Base-by-base conservation (phyloP, 2,113 vertebrate genomes). In the Macroglossus sobrinus region DNA sequence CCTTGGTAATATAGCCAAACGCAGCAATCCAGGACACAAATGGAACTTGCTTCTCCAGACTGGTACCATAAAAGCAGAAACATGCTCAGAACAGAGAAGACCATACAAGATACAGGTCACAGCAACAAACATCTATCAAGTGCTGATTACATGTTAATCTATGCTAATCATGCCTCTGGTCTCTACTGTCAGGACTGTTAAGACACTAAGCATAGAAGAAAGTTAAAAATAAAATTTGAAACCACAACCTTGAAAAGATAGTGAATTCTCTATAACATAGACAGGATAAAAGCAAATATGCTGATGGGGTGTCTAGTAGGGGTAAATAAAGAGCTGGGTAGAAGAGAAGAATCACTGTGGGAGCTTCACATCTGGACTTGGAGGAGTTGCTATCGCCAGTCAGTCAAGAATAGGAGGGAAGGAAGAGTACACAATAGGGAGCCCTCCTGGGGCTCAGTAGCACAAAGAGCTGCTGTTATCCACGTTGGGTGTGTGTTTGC, bases 391-490 rank as follows among this genome's bases (percentile, higher is more conserved):
- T 95, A 89, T 97, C 89, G 59, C 82, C 76, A 87, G 97, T 93
- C 92, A 94, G 76, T 96, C 90, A 95, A 92, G 96, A 95, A 93
- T 90, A 84, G 80, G 90, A 92, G 84, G 90, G 84, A 95, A 96
- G 90, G 80, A 82, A 96, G 86, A 78, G 80, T 53, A 93, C 85
- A 97, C 95, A 96, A 93, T 91, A 47, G 91, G 71, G 82, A 96
- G 94, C 91, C 91, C 97, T 97, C 96, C 97, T 95, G 88, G 93
- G 89, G 97, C 93, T 93, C 95, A 72, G 69, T 38, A 76, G 85
- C 93, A 98, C 97, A 97, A 96, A 98, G 95, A 91, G 89, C 84
- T 94, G 96, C 96, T 96, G 95, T 96, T 94, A 96, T 95, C 93
- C 94, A 93, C 28, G 14, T 33, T 88, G 95, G 96, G 96, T 96